Evolutionary conservation across 2,888 invertebrate genomes (phyloP), one percentile per base, ranked within the genome.

Genomic region (Panzeria rudis): DNA sequence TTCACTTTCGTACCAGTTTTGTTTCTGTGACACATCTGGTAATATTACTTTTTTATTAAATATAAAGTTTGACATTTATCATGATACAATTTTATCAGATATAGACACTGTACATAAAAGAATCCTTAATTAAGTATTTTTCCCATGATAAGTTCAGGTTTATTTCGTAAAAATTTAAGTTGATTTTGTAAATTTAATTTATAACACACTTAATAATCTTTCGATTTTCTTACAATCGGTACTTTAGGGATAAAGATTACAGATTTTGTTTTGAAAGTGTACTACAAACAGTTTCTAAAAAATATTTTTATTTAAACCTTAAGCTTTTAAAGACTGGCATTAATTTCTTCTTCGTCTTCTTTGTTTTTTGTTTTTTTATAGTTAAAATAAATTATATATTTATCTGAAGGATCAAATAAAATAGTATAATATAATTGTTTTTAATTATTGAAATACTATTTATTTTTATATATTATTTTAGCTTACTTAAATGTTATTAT

Each of bases 231-330:
- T 17, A 47, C 68, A 59, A 66, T 62, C 25, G 13, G 25, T 5
- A 50, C 17, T 68, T 62, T 61, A 29, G 1, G 7, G 50, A 13
- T 59, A 32, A 38, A 54, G 41, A 23, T 66, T 66, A 68, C 47
- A 56, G 20, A 15, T 44, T 68, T 32, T 13, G 13, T 62, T 71
- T 76, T 54, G 52, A 68, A 76, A 72, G 69, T 73, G 71, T 79
- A 82, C 85, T 69, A 85, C 85, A 82, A 85, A 85, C 78, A 66
- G 56, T 82, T 75, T 82, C 85, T 85, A 85, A 85, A 85, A 85
- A 85, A 82, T 82, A 44, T 2, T 44, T 9, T 44, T 41, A 3
- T 15, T 41, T 71, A 76, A 64, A 56, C 61, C 71, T 6, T 50
- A 61, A 5, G 9, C 47, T 81, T 56, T 69, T 29, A 59, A 59